These are phyloP conservation scores for Myotis pilosus DNA, from an alignment of 2,797 vertebrate genomes.

Conservation along the genomic window DNA sequence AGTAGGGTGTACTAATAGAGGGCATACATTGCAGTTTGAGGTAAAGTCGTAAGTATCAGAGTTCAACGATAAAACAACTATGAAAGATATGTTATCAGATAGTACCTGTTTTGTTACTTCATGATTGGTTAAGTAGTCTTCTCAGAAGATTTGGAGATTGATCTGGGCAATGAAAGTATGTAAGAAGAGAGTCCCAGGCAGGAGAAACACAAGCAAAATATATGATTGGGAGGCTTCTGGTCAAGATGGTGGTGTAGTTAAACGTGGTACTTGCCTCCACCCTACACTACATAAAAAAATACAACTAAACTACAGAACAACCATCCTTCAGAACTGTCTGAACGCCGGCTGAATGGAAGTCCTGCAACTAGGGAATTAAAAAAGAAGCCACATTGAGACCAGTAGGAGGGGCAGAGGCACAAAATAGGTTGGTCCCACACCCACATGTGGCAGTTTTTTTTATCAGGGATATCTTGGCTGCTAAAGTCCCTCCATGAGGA, in stretches of 20 bases:
- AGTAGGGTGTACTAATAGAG: neutral
- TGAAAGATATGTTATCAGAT: neutral
- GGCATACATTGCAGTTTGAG: neutral
- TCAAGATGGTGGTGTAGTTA: neutral
- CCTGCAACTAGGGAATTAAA: neutral
- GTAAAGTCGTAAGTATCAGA: neutral
- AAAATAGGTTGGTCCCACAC: neutral
- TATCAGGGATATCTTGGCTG: neutral
- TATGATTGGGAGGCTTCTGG: neutral
- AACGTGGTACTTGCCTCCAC: neutral
- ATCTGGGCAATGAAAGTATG: neutral
- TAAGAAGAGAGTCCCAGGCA: neutral
- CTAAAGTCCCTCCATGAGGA: neutral
- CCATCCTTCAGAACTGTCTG: neutral
- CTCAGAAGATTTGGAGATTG: neutral
- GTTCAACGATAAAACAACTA: neutral
- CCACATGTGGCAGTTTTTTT: neutral
- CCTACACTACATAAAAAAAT: neutral
- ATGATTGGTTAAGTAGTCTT: neutral
- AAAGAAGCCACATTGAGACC: neutral
- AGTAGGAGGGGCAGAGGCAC: neutral
- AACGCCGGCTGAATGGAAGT: neutral
- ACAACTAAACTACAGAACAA: neutral
- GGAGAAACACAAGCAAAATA: constrained; percentile 4
- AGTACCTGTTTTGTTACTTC: neutral